These are phyloP conservation scores for Daubentonia madagascariensis DNA, from an alignment of 2,113 vertebrate species.

Conservation along the genomic window DNA sequence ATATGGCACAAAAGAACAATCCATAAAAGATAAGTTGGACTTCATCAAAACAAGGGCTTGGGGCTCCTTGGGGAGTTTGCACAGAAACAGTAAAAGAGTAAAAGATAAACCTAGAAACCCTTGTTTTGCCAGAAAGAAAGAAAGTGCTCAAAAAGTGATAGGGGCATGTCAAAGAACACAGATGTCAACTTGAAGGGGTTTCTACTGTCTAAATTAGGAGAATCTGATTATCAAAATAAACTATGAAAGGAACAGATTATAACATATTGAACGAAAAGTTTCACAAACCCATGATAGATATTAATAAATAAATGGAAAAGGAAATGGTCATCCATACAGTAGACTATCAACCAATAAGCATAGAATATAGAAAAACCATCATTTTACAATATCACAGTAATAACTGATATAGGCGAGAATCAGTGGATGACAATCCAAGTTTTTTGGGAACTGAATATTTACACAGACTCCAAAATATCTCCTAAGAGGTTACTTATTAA, in stretches of 20 bases:
- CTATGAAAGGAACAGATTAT: not conserved
- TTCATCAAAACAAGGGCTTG: constrained; percentile 3
- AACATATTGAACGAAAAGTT: not conserved
- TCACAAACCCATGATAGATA: not conserved
- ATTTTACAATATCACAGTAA: not conserved
- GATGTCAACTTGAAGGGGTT: not conserved
- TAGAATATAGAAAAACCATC: not conserved
- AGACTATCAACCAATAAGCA: not conserved
- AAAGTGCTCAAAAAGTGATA: not conserved
- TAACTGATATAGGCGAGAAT: not conserved
- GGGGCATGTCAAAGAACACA: not conserved
- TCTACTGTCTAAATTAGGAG: not conserved
- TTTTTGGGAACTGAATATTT: not conserved
- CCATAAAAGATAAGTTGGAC: not conserved
- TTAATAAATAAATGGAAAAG: not conserved
- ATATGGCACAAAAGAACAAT: not conserved
- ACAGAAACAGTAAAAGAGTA: not conserved
- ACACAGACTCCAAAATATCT: not conserved
- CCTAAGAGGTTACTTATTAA: not conserved
- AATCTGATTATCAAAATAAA: not conserved
- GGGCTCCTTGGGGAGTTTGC: not conserved
- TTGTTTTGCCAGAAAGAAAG: not conserved
- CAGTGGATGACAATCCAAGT: not conserved
- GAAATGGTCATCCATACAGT: not conserved
- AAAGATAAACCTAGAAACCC: not conserved